A percentile compares a stretch with the other conserved stretches of the same genome.
Conservation (phyloP, 2,113 vertebrate genomes). For the Centropus unirufus region DNA sequence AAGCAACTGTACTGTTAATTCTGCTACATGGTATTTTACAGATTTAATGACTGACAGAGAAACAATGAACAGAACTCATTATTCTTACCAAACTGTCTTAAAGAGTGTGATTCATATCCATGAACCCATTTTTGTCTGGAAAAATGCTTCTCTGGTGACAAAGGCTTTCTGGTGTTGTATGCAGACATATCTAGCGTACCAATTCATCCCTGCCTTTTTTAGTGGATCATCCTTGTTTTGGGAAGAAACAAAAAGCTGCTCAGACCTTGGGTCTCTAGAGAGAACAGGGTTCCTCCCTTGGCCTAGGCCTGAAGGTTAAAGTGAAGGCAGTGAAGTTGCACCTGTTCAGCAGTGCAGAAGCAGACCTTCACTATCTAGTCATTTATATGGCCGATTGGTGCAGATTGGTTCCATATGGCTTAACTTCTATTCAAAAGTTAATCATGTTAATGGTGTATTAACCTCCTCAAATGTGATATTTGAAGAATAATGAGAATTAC, state of each 20-base stretch:
- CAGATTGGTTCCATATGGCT: conserved; percentile 29
- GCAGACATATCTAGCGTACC: accelerated
- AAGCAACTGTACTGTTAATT: not conserved
- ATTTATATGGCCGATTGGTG: not conserved
- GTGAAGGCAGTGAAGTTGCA: not conserved
- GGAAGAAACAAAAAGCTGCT: not conserved
- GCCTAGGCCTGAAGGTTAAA: not conserved
- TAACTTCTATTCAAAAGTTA: conserved; percentile 40
- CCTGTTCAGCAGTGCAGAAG: not conserved
- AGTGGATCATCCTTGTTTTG: not conserved
- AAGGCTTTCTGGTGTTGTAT: not conserved
- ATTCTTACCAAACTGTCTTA: not conserved
- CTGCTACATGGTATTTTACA: not conserved
- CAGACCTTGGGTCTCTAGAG: not conserved
- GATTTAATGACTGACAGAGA: not conserved
- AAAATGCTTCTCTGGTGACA: not conserved
- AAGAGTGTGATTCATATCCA: not conserved
- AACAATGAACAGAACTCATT: not conserved
- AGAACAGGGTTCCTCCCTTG: not conserved
- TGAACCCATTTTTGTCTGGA: not conserved
- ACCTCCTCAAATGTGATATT: conserved; percentile 6
- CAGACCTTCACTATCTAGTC: not conserved
- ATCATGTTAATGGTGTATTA: conserved; percentile 37
- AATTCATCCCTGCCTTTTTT: not conserved
- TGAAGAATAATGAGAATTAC: conserved; percentile 46